Conservation (phyloP, 2,113 vertebrate species). For the Stegastes partitus region DNA sequence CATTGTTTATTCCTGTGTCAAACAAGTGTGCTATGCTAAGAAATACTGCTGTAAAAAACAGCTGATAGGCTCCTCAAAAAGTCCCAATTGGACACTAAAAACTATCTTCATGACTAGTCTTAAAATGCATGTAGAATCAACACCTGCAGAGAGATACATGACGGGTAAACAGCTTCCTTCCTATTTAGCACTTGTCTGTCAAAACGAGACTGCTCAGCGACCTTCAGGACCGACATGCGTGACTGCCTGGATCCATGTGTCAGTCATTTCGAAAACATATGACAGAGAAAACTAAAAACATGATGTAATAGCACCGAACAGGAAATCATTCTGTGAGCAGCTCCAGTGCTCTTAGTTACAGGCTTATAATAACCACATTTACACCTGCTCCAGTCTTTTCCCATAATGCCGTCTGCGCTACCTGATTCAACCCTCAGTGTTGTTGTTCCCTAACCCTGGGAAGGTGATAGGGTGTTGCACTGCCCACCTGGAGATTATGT, state of each 20-base stretch:
- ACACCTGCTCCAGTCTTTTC: neutral
- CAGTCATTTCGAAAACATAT: slow-evolving; percentile 1
- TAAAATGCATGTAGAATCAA: too few species aligned
- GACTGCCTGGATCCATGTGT: neutral
- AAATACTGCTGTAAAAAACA: too few species aligned
- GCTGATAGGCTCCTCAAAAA: too few species aligned
- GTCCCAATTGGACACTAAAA: too few species aligned
- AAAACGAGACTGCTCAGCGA: slow-evolving; percentile 26
- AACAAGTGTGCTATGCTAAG: neutral
- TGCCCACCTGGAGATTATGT: slow-evolving; percentile 61
- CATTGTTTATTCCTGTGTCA: neutral
- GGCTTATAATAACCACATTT: neutral
- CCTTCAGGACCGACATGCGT: slow-evolving; percentile 19
- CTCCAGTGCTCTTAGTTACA: too few species aligned
- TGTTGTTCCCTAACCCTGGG: neutral
- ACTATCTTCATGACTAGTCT: too few species aligned
- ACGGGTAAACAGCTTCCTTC: too few species aligned
- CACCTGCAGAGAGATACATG: too few species aligned
- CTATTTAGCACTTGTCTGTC: neutral
- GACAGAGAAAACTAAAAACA: neutral
- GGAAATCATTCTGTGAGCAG: neutral
- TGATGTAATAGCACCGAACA: neutral
- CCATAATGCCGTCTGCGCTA: neutral
- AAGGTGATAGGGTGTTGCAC: slow-evolving; percentile 33
- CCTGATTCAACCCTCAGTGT: neutral